phyloP scores from a whole-genome alignment of 2,888 invertebrate genomes.

The Aspidapion aeneum region DNA sequence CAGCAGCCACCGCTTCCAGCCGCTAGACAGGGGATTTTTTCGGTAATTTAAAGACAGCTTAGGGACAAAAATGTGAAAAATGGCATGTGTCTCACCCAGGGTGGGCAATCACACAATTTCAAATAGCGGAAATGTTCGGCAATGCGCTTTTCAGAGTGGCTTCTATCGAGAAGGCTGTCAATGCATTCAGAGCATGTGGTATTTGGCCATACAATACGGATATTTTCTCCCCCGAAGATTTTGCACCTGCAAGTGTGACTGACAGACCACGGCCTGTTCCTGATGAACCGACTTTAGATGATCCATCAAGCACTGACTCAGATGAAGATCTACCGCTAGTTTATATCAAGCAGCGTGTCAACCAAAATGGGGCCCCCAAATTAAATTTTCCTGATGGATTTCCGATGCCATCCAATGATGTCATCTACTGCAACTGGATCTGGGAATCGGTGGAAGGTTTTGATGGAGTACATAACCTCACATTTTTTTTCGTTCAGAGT shows the following conservation, averaged over 20 bases:
- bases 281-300: too few species aligned
- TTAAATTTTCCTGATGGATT: too few species aligned
- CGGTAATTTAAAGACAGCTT: conserved; percentile 12
- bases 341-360: background rate
- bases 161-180: conserved; percentile 15
- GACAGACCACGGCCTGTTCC: too few species aligned
- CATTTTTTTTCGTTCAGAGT: too few species aligned
- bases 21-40: too few species aligned
- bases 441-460: too few species aligned
- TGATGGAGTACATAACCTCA: too few species aligned
- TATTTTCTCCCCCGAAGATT: conserved; percentile 13
- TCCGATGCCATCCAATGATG: too few species aligned
- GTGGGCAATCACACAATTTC: conserved; percentile 9
- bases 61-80: too few species aligned
- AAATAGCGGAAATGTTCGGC: conserved; percentile 17
- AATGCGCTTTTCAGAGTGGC: conserved; percentile 15
- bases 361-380: background rate
- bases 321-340: background rate
- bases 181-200: conserved; percentile 16
- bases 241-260: conserved; percentile 12
- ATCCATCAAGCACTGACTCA: background rate
- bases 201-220: conserved; percentile 19
- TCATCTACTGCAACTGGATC: too few species aligned
- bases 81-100: conserved; percentile 14
- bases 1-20: conserved; percentile 18